Evolutionary conservation across 2,113 vertebrate genomes (phyloP).

Genomic region (Thamnaconus septentrionalis): DNA sequence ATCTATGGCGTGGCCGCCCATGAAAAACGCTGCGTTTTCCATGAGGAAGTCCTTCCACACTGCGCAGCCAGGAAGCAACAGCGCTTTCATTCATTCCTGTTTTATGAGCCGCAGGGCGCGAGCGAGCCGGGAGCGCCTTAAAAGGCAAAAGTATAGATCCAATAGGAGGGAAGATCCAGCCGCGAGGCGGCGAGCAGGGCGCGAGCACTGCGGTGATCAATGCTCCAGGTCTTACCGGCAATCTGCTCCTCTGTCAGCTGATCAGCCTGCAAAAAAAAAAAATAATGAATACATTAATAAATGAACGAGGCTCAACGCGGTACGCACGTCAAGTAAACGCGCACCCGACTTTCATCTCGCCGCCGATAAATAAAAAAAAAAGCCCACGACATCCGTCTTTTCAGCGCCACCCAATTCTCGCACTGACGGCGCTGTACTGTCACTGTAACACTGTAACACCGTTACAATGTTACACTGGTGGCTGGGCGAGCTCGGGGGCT

Average conservation of each 20-base stretch:
- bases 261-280: conserved; percentile 83
- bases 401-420: no score
- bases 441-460: no score
- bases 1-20: conserved; percentile 56
- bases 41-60: conserved; percentile 44
- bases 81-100: conserved; percentile 66
- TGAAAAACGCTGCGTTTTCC: conserved; percentile 61
- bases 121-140: conserved; percentile 64
- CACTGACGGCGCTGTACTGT: no score
- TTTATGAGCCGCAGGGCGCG: conserved; percentile 55
- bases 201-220: conserved; percentile 32
- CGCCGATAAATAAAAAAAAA: no score
- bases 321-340: no score
- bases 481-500: no score
- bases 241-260: conserved; percentile 99
- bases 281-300: background rate
- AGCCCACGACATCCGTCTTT: no score
- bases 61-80: conserved; percentile 43
- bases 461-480: no score
- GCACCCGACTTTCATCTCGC: no score
- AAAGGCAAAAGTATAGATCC: conserved; percentile 78
- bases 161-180: conserved; percentile 39
- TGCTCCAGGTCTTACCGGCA: conserved; percentile 86
- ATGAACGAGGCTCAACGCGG: no score
- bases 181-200: conserved; percentile 50